Base-by-base conservation (phyloP, 2,888 invertebrate species). In the Acronicta aceris region DNA sequence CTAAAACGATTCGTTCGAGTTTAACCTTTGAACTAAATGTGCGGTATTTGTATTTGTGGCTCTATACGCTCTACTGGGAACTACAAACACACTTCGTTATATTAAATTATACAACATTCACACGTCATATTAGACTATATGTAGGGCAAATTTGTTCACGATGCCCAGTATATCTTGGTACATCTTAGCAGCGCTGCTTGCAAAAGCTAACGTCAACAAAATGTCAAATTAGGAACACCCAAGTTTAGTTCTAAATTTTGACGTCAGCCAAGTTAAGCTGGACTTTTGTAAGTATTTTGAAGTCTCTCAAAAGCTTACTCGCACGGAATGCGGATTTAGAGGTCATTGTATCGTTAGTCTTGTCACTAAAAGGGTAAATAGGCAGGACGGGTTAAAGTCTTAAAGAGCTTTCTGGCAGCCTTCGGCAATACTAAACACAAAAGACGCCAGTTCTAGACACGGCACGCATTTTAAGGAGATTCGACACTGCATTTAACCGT, bases 1-100 rank as follows among this genome's bases (percentile, higher is more conserved):
- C 59, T 45, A 49, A 54, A 76, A 68, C 69, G 62, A 73, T 69
- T 62, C 53, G 65, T 66, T 76, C 52, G 33, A 64, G 63, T 54
- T 45, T 58, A 59, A 36, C 59, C 62, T 77, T 72, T 72, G 66
- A 70, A 61, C 51, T 51, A n/a, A n/a, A n/a, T n/a, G 51, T 36
- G 41, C 40, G 21, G 59, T 49, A 51, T 27, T 15, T 49, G 40
- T 60, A 36, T 55, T 72, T 69, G 54, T 51, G 59, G 33, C 51
- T 63, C 61, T 46, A 65, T 50, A 61, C 41, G 62, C 46, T 33
- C 38, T 49, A 30, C 57, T 53, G n/a, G 54, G 30, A 57, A 61
- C 49, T 49, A 51, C 49, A 47, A 64, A 65, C 51, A 64, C n/a
- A n/a, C n/a, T 52, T 41, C 41, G 30, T 59, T 46, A 41, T 40